Conservation (phyloP, 2,113 vertebrate species). For the Delphinapterus leucas region DNA sequence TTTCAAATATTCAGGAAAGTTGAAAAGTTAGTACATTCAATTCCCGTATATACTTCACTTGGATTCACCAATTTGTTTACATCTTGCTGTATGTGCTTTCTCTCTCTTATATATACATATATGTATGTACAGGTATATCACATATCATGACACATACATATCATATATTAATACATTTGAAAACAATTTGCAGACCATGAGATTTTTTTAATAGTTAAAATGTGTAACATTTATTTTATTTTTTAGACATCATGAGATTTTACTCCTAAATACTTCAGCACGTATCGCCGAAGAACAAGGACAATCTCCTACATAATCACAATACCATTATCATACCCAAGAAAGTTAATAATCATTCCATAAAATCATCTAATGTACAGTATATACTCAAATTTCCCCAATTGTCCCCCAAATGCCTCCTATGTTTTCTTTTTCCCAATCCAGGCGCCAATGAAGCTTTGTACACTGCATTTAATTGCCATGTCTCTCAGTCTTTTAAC, state of each 20-base stretch:
- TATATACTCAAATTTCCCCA: not conserved
- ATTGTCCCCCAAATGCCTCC: not conserved
- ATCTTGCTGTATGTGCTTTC: not conserved
- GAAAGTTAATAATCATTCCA: not conserved
- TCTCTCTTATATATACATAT: not conserved
- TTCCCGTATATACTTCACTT: not conserved
- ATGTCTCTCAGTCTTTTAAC: not conserved
- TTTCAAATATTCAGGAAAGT: not conserved
- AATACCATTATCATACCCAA: not conserved
- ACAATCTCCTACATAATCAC: not conserved
- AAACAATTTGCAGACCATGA: not conserved
- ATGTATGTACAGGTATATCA: not conserved
- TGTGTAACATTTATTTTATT: not conserved
- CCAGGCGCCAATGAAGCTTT: not conserved
- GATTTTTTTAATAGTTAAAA: not conserved
- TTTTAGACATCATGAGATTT: not conserved
- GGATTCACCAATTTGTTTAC: not conserved
- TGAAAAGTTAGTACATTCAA: not conserved
- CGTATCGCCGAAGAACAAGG: not conserved
- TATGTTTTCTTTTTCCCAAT: not conserved
- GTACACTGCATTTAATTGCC: not conserved
- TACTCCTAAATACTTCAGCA: not conserved
- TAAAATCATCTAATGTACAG: not conserved
- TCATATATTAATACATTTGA: not conserved
- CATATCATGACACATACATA: not conserved